These are phyloP conservation scores for Pteruthius melanotis DNA, from an alignment of 2,113 vertebrate genomes.

Conservation along the genomic window DNA sequence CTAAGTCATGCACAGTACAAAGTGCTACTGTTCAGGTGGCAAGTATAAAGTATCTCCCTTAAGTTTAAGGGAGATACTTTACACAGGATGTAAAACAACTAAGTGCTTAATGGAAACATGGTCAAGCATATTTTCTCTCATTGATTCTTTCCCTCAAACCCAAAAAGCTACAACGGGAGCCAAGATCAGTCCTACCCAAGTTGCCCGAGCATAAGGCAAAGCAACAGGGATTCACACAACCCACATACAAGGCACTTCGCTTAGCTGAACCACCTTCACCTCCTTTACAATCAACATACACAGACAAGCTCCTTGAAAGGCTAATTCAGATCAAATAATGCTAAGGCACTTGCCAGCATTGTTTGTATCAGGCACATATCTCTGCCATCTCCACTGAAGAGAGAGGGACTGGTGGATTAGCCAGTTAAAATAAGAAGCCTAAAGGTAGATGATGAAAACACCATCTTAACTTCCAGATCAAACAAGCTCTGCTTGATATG, in stretches of 20 bases:
- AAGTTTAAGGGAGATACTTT: not conserved
- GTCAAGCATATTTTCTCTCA: not conserved
- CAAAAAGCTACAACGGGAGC: not conserved
- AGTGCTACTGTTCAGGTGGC: not conserved
- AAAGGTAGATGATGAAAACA: not conserved
- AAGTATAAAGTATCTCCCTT: too few relatives aligned
- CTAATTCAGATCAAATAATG: not conserved
- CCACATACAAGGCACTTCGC: not conserved
- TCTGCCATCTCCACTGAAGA: not conserved
- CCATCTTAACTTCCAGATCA: not conserved
- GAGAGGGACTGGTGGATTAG: not conserved
- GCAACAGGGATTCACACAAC: slow-evolving; percentile 20
- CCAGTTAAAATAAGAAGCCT: not conserved
- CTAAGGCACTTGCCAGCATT: not conserved
- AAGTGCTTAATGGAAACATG: not conserved
- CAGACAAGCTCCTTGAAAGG: not conserved
- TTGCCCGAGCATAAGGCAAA: not conserved
- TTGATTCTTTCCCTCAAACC: not conserved
- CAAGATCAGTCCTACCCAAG: not conserved
- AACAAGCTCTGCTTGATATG: not conserved
- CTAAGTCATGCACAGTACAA: not conserved
- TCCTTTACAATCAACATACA: not conserved
- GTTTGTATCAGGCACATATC: not conserved
- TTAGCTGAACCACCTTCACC: slow-evolving; percentile 19
- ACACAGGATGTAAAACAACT: not conserved